Base-by-base conservation (phyloP, 2,888 invertebrate species). In the Meloe dianella region DNA sequence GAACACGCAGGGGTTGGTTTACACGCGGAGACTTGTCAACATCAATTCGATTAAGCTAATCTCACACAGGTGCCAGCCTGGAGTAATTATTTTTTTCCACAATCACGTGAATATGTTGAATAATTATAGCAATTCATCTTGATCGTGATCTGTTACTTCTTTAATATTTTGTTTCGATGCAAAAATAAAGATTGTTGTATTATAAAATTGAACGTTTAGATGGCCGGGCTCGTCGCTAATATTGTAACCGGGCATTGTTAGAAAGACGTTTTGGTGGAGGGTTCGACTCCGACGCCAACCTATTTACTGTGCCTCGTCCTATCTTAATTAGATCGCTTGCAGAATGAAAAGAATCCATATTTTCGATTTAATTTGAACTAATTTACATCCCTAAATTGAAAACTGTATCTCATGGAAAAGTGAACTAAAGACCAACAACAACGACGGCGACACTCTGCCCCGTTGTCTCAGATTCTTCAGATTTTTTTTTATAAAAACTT, bases 361-460 rank as follows among this genome's bases (percentile, higher is more conserved):
- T 82, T 82, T 82, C 82, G 81, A 82, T 82, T 82, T 82, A 82
- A 82, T 82, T 82, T 81, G 78, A 80, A 78, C 82, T 82, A 82
- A 82, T 82, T 82, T 82, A 82, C 82, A 82, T 82, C 80, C 80
- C 78, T 77, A 82, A 82, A 82, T 82, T 81, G 81, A 82, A 82
- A 81, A 81, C 74, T 78, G 75, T 77, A 76, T 76, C 75, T 76
- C 65, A 66, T 51, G 38, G 20, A 51, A 58, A 62, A n/a, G 54
- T 10, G 57, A 35, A 27, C 27, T 32, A 29, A 57, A 30, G 24
- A 9, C 30, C 32, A 35, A 41, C 41, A 17, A n/a, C n/a, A 38
- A 22, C n/a, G 47, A 24, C 51, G 38, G 9, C 51, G 30, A 38
- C 14, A 61, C 47, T 57, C 56, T 32, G 27, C 12, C 58, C 29